Evolutionary conservation across 30 jellyfish, hydroid and myxozoan species (phyloP), one percentile per base, ranked within the genome.

Genomic region (Aurelia sp.): DNA sequence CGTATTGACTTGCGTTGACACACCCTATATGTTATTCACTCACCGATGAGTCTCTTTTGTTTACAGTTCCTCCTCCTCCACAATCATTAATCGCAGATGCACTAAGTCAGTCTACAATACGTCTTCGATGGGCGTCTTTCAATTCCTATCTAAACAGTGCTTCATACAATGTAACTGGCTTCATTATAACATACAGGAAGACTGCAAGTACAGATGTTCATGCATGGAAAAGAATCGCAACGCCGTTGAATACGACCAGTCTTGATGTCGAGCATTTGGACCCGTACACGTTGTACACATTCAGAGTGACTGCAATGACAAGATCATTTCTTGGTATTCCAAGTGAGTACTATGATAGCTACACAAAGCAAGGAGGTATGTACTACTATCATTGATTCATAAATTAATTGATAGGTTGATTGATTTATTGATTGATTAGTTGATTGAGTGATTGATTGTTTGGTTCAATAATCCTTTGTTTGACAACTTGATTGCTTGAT

Each of bases 301-400:
- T 37, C 23, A 30, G 47, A 23, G 47, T 31, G 11, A 23, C 76
- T 23, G 86, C 86, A 30, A 58, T 76, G 76, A 59, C 74, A 11
- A 20, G 27, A 3, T 18, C 27, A 20, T 73, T 73, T 18, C 74
- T 58, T 3, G 86, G 86, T 8, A 76, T 76, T 23, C 76, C 86
- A 22, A 58, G 76, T 27, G 41, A 62, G 13, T 76, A 76, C 23
- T 19, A 20, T 13, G 86, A 76, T 57, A 35, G 53, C 20, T 37
- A 18, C 30, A 76, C 86, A 12, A 41, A 3, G 35, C 76, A 76
- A 57, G 86, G 86, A 59, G 74, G 86, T 76, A 76, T 17, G 52
- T 21, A 23, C 13, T 5, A 0, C 0, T 37, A 23, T 1, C 13
- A 44, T 44, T 10, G 15, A 44, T 44, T 44, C 3, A 44, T 44